Conservation (phyloP, 2,888 invertebrate species). For the Tetragonula carbonaria region DNA sequence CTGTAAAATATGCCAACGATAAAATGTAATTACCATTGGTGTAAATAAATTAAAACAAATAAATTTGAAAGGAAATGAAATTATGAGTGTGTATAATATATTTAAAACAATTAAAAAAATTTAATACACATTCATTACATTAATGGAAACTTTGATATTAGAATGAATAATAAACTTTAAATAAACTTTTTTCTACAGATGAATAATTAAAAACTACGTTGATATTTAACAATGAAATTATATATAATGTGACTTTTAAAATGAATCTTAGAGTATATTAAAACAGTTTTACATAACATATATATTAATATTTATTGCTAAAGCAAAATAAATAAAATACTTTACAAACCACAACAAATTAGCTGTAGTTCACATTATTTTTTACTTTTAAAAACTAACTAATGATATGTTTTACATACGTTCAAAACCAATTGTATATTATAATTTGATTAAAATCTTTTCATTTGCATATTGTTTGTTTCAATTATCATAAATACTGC, state of each 20-base stretch:
- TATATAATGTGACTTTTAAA: slow-evolving; percentile 16
- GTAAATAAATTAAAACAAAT: slow-evolving; percentile 48
- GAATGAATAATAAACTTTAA: slow-evolving; percentile 37
- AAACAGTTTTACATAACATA: slow-evolving; percentile 42
- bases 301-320: slow-evolving; percentile 61
- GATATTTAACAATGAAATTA: slow-evolving; percentile 43
- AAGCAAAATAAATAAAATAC: slow-evolving; percentile 68
- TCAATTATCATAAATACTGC: slow-evolving; percentile 23
- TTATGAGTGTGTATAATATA: slow-evolving; percentile 19
- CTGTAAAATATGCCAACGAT: slow-evolving; percentile 22
- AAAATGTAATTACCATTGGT: slow-evolving; percentile 32
- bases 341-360: slow-evolving; percentile 54
- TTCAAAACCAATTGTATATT: slow-evolving; percentile 32
- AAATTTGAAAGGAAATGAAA: slow-evolving; percentile 16
- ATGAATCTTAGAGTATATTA: slow-evolving; percentile 25
- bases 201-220: slow-evolving; percentile 26
- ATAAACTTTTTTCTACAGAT: slow-evolving; percentile 27
- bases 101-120: slow-evolving; percentile 33
- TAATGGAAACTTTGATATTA: slow-evolving; percentile 25
- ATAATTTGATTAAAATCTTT: slow-evolving; percentile 29
- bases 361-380: slow-evolving; percentile 26
- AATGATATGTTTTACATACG: slow-evolving; percentile 48
- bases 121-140: slow-evolving; percentile 32
- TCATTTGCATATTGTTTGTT: slow-evolving; percentile 6
- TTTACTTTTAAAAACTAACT: slow-evolving; percentile 41